Evolutionary conservation across 1,140 invertebrate species (phyloP), one percentile per base, ranked within the genome.

Genomic region (Diprion similis): DNA sequence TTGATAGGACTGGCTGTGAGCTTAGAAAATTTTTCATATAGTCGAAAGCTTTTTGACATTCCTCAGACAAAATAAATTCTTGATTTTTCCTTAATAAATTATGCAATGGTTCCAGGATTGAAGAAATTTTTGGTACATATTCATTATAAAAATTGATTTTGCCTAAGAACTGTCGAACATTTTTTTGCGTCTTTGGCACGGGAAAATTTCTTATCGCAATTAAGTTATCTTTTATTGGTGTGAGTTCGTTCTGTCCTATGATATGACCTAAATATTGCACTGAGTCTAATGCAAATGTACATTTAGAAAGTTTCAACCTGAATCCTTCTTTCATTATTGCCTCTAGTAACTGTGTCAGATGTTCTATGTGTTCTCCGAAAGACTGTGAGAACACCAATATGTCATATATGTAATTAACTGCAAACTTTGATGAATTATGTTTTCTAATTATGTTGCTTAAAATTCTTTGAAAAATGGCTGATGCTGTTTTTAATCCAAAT

Each of bases 381-480:
- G 74, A 47, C 59, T 72, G 7, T 48, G 76, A 79, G 76, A 76
- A 78, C 59, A 79, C 77, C 46, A 79, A 68, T 45, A 78, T 77
- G 70, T 78, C 77, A 73, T 78, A 75, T 13, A 77, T 78, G 70
- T 78, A 78, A 66, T 75, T 75, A 17, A 75, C 59, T 18, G 48
- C 68, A 70, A 74, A 79, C 17, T 48, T 46, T 59, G 73, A 66
- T 46, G 76, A 65, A 10, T 76, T 73, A 69, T 78, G 45, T 68
- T 71, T 73, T 66, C 74, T 75, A 24, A 79, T 68, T 51, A 76
- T 75, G 46, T 68, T 68, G 37, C 66, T 51, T 71, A 79, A 66
- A 48, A 79, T 75, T 66, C 82, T 75, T 77, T 85, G 83, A 74
- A 84, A 86, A 46, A 83, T 85, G 19, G 79, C 78, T 51, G 83